Evolutionary conservation across 1,140 invertebrate species (phyloP), one percentile per base, ranked within the genome.

Genomic region (Penaeus japonicus): DNA sequence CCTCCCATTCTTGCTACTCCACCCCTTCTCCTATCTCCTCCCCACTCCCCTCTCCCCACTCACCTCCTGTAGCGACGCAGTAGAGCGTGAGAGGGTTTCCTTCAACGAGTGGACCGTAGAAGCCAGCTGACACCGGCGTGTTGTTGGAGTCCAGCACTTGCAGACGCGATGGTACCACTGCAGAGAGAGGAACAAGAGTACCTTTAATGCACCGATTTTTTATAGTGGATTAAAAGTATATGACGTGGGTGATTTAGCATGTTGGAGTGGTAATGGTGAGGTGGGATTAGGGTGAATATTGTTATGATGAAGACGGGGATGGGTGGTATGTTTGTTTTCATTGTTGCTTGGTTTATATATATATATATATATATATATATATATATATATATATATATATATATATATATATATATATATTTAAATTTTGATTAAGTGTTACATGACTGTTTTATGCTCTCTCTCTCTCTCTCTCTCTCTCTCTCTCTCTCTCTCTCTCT

Each of bases 21-120:
- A 1, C 20, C 80, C 59, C 39, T 81, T 55, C 59, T n/a, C 18
- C 54, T 57, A 22, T 32, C 80, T 20, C 54, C 18, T 24, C 54
- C 27, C 54, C 17, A 75, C 73, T 75, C 24, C 17, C 70, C 70
- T 3, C 70, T 35, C 17, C 27, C 73, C 27, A 78, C 82, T 84
- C 62, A 85, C 84, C 84, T 55, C 84, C 84, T 20, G 84, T 78
- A 24, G 84, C 84, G 53, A 85, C 84, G 53, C 84, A 85, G 73
- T 78, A 85, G 47, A 85, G 84, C 15, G 73, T 85, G 39, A 85
- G 73, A 0, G 55, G 77, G 17, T 75, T 35, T 24, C 84, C 84
- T 75, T 85, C 73, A 3, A 47, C 78, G 12, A 85, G 84, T 27
- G 84, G 84, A n/a, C 65, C 65, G 35, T 78, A 70, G 70, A 78